These are phyloP conservation scores for Eucidaris tribuloides DNA, from an alignment of 35 echinoderm and acorn worm genomes.

Conservation along the genomic window DNA sequence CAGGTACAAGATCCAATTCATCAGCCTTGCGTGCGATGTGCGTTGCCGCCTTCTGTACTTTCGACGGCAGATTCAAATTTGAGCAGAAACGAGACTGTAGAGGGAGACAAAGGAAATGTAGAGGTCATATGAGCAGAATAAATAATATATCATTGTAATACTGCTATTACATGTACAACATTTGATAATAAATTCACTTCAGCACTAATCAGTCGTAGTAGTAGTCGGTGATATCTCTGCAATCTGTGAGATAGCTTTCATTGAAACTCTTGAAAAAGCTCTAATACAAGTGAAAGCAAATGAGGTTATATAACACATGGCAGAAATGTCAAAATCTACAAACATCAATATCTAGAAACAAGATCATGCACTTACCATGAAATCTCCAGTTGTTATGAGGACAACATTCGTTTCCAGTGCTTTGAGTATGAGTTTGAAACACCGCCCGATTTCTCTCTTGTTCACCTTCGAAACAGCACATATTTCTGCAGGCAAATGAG, in stretches of 20 bases:
- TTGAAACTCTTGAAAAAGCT: no score
- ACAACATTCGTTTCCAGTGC: constrained; percentile 94
- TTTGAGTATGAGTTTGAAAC: constrained; percentile 90
- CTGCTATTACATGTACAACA: no score
- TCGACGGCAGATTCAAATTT: constrained; percentile 71
- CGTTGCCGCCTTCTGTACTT: constrained; percentile 85
- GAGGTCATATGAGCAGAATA: neutral
- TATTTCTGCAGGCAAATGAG: constrained; percentile 66
- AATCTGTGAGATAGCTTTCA: no score
- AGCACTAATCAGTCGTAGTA: no score
- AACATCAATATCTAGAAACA: no score
- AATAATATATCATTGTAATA: no score
- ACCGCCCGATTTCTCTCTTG: constrained; percentile 97
- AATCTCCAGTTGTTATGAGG: constrained; percentile 88
- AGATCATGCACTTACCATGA: constrained; percentile 99
- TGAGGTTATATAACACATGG: no score
- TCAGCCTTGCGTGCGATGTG: constrained; percentile 89
- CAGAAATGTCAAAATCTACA: no score
- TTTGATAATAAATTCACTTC: no score
- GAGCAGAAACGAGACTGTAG: constrained; percentile 97
- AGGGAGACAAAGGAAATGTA: neutral
- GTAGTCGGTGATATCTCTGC: no score
- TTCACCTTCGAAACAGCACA: constrained; percentile 94
- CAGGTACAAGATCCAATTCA: constrained; percentile 88
- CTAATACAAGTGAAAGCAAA: no score